phyloP scores from a whole-genome alignment of 64 coral and sea anemone species.

The Astreopora myriophthalma region DNA sequence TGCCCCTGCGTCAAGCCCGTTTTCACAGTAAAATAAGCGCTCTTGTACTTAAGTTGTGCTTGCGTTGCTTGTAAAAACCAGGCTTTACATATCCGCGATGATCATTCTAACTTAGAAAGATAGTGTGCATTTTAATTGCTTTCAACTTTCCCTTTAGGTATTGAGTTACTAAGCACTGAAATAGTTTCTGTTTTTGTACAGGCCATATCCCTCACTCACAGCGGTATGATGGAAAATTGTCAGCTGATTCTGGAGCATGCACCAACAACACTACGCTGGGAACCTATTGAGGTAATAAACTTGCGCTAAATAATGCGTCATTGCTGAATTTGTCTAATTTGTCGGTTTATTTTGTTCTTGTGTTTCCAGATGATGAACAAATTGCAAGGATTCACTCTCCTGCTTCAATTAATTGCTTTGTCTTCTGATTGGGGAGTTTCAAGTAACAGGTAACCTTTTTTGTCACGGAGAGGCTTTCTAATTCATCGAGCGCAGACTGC shows the following conservation, averaged over 20 bases:
- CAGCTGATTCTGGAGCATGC: conserved; percentile 80
- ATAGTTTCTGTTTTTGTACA: conserved; percentile 18
- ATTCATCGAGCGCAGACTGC: background rate
- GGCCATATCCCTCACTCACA: conserved; percentile 78
- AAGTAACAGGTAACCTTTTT: conserved; percentile 60
- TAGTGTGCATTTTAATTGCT: background rate
- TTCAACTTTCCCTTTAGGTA: too few species aligned
- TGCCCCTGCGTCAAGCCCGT: too few species aligned
- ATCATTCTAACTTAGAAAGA: too few species aligned
- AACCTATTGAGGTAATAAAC: conserved; percentile 66
- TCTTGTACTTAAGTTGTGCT: too few species aligned
- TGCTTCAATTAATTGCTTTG: conserved; percentile 88
- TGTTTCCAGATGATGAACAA: conserved; percentile 88
- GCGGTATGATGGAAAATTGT: conserved; percentile 82
- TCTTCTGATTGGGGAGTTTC: conserved; percentile 92
- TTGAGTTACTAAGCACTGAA: too few species aligned
- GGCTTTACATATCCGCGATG: too few species aligned
- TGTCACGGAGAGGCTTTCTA: background rate
- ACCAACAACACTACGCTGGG: conserved; percentile 49
- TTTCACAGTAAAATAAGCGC: too few species aligned
- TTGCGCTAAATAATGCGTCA: background rate
- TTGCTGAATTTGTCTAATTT: background rate
- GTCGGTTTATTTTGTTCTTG: background rate
- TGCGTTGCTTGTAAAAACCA: too few species aligned
- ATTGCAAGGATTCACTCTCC: conserved; percentile 85